These are phyloP conservation scores for Rugalucina vietnamica DNA, from an alignment of 2,888 invertebrate species.

Conservation along the genomic window DNA sequence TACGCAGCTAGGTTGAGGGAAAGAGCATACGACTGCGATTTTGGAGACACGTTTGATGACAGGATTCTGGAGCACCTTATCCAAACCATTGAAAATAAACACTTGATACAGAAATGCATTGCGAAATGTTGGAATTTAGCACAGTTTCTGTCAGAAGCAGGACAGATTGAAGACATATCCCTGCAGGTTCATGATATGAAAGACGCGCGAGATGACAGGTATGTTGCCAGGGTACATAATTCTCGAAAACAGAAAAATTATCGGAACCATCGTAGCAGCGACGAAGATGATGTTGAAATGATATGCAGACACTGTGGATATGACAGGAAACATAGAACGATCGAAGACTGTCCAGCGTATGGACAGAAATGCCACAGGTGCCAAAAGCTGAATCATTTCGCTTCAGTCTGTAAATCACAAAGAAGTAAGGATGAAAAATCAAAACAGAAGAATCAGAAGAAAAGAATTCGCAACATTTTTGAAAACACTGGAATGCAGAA, in stretches of 20 bases:
- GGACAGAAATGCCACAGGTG: not conserved
- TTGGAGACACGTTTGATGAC: not conserved
- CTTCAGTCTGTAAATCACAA: not conserved
- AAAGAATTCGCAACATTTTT: not conserved
- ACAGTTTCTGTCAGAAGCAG: constrained; percentile 3
- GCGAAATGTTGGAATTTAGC: not conserved
- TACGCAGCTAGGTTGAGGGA: constrained; percentile 7
- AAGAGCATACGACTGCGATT: not conserved
- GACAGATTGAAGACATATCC: constrained; percentile 8
- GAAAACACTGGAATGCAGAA: not conserved
- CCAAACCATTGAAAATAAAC: constrained; percentile 9
- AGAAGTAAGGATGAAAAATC: not conserved
- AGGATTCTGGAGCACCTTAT: constrained; percentile 21
- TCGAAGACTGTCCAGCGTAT: constrained; percentile 2
- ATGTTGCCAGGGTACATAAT: not conserved
- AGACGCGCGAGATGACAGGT: not conserved
- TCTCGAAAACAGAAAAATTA: not conserved
- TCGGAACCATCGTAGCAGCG: not conserved
- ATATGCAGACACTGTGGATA: not conserved
- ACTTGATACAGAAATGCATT: constrained; percentile 7
- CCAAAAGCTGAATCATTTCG: too few relatives aligned
- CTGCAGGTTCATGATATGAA: not conserved
- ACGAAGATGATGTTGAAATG: not conserved
- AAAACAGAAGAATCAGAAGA: not conserved
- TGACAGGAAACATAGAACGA: not conserved